A percentile compares a stretch with the other conserved stretches of the same genome.
Conservation (phyloP, 1,140 invertebrate species). For the Scaptomyza hsui region DNA sequence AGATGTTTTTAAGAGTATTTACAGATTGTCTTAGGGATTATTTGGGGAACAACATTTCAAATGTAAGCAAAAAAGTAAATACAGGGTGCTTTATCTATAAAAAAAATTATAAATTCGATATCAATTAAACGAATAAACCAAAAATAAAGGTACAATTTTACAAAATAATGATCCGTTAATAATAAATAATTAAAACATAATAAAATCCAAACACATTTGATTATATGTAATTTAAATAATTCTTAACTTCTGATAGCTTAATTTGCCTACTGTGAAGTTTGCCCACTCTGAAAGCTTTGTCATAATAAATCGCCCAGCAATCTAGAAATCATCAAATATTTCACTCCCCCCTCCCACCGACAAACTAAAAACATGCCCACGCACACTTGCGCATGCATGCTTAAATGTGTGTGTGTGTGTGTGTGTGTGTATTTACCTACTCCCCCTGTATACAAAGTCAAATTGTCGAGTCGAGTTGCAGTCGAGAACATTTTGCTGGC, state of each 20-base stretch:
- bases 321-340: slow-evolving; percentile 43
- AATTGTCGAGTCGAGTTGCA: slow-evolving; percentile 34
- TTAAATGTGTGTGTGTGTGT: too few species aligned
- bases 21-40: too few species aligned
- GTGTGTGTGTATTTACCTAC: background rate
- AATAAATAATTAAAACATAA: too few species aligned
- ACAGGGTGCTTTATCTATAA: slow-evolving; percentile 2
- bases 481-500: slow-evolving; percentile 1
- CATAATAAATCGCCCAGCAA: slow-evolving; percentile 44
- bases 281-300: slow-evolving; percentile 31
- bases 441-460: slow-evolving; percentile 33
- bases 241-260: slow-evolving; percentile 2
- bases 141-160: too few species aligned
- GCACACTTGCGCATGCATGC: background rate
- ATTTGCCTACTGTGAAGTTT: slow-evolving; percentile 19
- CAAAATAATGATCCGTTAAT: too few species aligned
- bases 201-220: too few species aligned
- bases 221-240: too few species aligned
- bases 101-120: too few species aligned
- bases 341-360: background rate
- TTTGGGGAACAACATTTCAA: too few species aligned
- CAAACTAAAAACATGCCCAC: background rate
- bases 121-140: too few species aligned
- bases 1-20: too few species aligned
- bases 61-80: too few species aligned